phyloP scores from a whole-genome alignment of 2,797 vertebrate species.

The Gymnopithys bicolor region DNA sequence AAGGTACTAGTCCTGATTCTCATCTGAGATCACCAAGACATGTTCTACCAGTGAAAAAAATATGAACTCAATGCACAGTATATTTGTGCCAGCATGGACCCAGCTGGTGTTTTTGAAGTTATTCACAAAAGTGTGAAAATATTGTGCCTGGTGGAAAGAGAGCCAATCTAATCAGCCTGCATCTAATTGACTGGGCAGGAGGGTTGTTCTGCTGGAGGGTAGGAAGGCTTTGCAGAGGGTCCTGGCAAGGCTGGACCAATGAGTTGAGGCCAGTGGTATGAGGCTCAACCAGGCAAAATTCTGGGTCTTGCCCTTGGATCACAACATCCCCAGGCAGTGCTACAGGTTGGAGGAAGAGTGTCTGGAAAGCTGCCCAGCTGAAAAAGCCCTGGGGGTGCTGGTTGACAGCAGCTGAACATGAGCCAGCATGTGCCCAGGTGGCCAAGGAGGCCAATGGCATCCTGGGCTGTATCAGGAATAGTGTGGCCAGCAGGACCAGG shows the following conservation, averaged over 20 bases:
- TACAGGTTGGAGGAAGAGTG: not conserved
- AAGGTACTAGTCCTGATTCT: not conserved
- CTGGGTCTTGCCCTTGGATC: not conserved
- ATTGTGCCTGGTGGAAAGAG: not conserved
- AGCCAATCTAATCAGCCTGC: not conserved
- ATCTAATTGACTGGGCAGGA: not conserved
- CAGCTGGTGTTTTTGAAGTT: not conserved
- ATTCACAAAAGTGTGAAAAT: not conserved
- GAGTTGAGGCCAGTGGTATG: not conserved
- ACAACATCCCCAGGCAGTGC: not conserved
- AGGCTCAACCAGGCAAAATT: not conserved
- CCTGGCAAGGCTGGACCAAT: fast-evolving
- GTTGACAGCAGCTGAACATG: not conserved
- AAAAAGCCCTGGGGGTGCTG: not conserved
- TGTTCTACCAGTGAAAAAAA: not conserved
- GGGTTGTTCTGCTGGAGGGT: not conserved
- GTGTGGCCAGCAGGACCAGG: not conserved
- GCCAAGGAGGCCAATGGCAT: not conserved
- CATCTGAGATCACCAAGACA: not conserved
- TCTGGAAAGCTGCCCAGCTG: not conserved
- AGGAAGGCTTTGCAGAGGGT: not conserved
- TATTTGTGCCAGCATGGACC: not conserved
- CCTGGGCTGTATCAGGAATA: fast-evolving
- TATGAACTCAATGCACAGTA: not conserved
- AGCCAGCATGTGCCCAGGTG: not conserved